Evolutionary conservation across 2,113 vertebrate species (phyloP).

Genomic region (Dinomys branickii): DNA sequence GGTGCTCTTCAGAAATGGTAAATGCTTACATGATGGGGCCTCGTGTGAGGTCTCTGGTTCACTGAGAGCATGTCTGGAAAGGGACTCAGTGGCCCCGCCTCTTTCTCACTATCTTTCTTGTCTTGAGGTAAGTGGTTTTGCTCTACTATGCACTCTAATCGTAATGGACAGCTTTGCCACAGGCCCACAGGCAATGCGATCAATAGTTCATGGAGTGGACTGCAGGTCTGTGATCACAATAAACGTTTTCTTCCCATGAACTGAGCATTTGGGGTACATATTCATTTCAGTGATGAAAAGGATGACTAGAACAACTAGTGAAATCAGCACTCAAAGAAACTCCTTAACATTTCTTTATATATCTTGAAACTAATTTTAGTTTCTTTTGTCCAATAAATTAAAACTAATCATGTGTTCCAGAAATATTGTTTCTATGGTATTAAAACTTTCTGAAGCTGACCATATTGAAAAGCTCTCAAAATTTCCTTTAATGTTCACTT

Average conservation of each 20-base stretch:
- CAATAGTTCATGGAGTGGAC: background rate
- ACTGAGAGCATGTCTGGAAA: background rate
- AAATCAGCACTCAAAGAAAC: background rate
- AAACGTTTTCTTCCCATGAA: background rate
- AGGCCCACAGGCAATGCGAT: background rate
- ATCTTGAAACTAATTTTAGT: background rate
- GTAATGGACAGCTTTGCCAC: background rate
- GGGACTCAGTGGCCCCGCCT: background rate
- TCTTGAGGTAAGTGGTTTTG: background rate
- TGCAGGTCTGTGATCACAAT: background rate
- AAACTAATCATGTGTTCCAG: background rate
- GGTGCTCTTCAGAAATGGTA: background rate
- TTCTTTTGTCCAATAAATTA: background rate
- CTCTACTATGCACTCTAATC: no score
- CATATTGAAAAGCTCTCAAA: background rate
- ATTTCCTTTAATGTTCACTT: background rate
- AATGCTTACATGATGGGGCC: background rate
- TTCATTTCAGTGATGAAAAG: background rate
- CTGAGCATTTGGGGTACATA: no score
- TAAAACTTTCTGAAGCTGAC: background rate
- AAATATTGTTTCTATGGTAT: background rate
- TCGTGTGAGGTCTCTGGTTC: no score
- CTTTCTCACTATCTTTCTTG: background rate
- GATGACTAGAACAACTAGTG: background rate
- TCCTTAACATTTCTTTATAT: background rate